These are phyloP conservation scores for Eurosta solidaginis DNA, from an alignment of 1,140 invertebrate species.

Conservation along the genomic window DNA sequence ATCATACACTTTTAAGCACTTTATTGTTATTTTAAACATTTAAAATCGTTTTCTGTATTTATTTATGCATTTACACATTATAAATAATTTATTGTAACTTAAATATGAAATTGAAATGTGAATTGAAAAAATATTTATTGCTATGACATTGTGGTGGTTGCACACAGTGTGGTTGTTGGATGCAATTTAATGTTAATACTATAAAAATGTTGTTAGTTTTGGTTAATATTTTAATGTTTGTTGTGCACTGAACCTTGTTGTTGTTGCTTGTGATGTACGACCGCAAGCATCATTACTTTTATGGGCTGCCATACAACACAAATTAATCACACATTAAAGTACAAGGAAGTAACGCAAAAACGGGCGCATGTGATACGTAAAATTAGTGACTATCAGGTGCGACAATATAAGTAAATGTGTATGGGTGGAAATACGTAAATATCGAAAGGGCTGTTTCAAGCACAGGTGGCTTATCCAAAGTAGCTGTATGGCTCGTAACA, in stretches of 20 bases:
- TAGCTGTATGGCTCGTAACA: too few species aligned
- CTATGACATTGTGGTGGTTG: not conserved
- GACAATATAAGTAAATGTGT: not conserved
- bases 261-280: not conserved
- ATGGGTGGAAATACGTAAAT: not conserved
- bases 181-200: not conserved
- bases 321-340: constrained; percentile 18
- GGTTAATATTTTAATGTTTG: not conserved
- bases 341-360: not conserved
- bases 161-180: not conserved
- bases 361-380: not conserved
- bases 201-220: not conserved
- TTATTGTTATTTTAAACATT: not conserved
- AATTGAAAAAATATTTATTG: not conserved
- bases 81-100: not conserved
- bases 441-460: not conserved
- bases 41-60: not conserved
- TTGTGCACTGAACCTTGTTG: not conserved
- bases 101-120: constrained; percentile 6
- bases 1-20: not conserved
- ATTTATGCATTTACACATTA: not conserved
- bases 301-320: constrained; percentile 16
- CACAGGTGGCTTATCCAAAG: too few species aligned
- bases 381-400: not conserved
- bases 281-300: constrained; percentile 24